Evolutionary conservation across 2,113 vertebrate genomes (phyloP).

Genomic region (Ornithorhynchus anatinus): DNA sequence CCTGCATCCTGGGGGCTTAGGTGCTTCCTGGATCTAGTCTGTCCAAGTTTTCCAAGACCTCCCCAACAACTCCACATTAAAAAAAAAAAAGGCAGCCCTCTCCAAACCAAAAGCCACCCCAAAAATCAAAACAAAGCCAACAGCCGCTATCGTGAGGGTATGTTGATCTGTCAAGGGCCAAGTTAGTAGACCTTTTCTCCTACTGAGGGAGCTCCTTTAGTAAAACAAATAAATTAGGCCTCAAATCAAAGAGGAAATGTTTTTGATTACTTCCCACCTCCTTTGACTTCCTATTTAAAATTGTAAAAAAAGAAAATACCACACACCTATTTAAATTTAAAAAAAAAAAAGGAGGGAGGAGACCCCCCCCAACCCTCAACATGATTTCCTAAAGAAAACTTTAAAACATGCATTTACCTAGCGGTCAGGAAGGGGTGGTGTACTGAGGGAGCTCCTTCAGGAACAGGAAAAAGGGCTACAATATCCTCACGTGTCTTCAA

Average conservation of each 20-base stretch:
- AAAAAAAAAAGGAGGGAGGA: not conserved
- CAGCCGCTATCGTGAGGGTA: not conserved
- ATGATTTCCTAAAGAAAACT: constrained; percentile 59
- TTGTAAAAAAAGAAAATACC: constrained; percentile 6
- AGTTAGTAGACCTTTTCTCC: constrained; percentile 34
- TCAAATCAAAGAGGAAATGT: constrained; percentile 1
- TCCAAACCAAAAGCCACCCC: not conserved
- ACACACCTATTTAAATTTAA: not conserved
- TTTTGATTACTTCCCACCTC: constrained; percentile 17
- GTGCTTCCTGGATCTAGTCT: no score
- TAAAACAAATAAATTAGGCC: constrained; percentile 10
- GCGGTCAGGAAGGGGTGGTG: constrained; percentile 65
- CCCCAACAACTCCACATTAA: no score
- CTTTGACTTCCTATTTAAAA: constrained; percentile 49
- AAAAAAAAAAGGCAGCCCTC: not conserved
- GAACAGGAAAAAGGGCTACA: constrained; percentile 64
- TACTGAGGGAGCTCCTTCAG: constrained; percentile 66
- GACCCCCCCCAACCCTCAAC: constrained; percentile 22
- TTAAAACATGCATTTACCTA: constrained; percentile 68
- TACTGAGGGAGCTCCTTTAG: constrained; percentile 59
- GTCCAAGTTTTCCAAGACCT: no score
- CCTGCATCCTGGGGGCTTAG: no score
- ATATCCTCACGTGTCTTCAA: constrained; percentile 61
- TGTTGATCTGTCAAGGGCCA: no score
- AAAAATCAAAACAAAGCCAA: not conserved